Evolutionary conservation across 1,140 invertebrate species (phyloP), one percentile per base, ranked within the genome.

Genomic region (Hypsibius dujardini): DNA sequence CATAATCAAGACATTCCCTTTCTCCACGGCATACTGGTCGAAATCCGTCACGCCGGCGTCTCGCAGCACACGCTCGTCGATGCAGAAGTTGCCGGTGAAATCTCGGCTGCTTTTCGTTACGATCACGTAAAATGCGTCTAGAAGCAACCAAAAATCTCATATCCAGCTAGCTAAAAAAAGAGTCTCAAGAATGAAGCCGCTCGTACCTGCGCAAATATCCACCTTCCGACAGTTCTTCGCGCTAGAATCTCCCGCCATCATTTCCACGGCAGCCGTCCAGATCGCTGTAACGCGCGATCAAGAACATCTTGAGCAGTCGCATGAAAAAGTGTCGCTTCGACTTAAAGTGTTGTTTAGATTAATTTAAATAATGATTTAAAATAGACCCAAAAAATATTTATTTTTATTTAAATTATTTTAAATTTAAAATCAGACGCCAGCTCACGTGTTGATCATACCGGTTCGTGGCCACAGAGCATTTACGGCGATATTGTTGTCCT

Each of bases 401-500:
- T 12, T 56, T 56, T 56, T 56, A 7, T n/a, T 56, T n/a, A 56
- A 56, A 56, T n/a, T n/a, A n/a, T n/a, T n/a, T n/a, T 56, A 56
- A 56, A 7, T 56, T 12, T 56, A 56, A n/a, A 7, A 56, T 81
- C 46, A 81, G 75, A 70, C 74, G 76, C 50, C 81, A 81, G n/a
- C 80, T 80, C 72, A 78, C 78, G 47, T 79, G 79, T 76, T 81
- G 81, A 73, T 81, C 81, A 2, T 79, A 90, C 89, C 88, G 77
- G 92, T 96, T 79, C 84, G 86, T 1, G 95, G 95, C 95, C 95
- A 99, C 0, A 99, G 81, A 1, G 94, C 91, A 82, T 99, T 99
- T 0, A 98, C 93, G 59, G 88, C 92, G 74, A 99, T 88, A 70
- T 87, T 87, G 72, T 87, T 83, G 3, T 83, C 79, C 75, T 84